phyloP scores from a whole-genome alignment of 2,888 invertebrate species.

The Drosophila flavopinicola region DNA sequence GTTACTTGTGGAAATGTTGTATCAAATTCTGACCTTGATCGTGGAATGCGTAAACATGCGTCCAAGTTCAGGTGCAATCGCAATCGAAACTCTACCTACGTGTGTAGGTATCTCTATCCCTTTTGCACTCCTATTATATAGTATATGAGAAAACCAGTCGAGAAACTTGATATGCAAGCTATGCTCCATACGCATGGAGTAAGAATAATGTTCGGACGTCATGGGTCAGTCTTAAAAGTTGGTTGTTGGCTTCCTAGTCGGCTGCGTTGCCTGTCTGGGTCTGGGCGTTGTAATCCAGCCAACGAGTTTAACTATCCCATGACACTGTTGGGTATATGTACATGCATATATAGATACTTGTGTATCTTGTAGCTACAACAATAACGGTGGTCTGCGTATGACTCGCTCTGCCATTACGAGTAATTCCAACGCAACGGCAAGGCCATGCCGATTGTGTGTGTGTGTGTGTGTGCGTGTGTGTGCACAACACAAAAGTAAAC shows the following conservation, averaged over 20 bases:
- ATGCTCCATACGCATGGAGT: slow-evolving; percentile 55
- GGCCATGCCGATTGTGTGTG: slow-evolving; percentile 51
- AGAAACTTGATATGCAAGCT: slow-evolving; percentile 48
- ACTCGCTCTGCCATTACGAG: slow-evolving; percentile 44
- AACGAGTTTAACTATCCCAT: slow-evolving; percentile 60
- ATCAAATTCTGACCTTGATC: slow-evolving; percentile 51
- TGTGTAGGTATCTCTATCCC: slow-evolving; percentile 5
- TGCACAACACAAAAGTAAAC: slow-evolving; percentile 19
- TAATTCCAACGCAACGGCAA: slow-evolving; percentile 56
- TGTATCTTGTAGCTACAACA: slow-evolving; percentile 39
- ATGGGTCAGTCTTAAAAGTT: slow-evolving; percentile 52
- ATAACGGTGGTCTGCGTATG: slow-evolving; percentile 60
- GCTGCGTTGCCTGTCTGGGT: slow-evolving; percentile 3
- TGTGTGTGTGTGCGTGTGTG: slow-evolving; percentile 2
- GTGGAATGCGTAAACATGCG: slow-evolving; percentile 47
- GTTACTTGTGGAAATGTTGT: slow-evolving; percentile 10
- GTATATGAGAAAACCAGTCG: slow-evolving; percentile 36
- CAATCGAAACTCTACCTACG: slow-evolving; percentile 33
- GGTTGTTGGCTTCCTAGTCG: slow-evolving; percentile 40
- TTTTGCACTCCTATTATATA: slow-evolving; percentile 8
- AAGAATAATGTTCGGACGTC: slow-evolving; percentile 60
- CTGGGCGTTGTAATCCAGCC: slow-evolving; percentile 25
- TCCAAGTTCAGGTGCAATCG: slow-evolving; percentile 77
- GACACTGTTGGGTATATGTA: slow-evolving; percentile 3
- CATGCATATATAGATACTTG: neutral